Percentiles rank a stretch among this genome's conserved stretches.
Conservation (phyloP, 2,797 vertebrate genomes). For the Sebastes kiyomatsui region DNA sequence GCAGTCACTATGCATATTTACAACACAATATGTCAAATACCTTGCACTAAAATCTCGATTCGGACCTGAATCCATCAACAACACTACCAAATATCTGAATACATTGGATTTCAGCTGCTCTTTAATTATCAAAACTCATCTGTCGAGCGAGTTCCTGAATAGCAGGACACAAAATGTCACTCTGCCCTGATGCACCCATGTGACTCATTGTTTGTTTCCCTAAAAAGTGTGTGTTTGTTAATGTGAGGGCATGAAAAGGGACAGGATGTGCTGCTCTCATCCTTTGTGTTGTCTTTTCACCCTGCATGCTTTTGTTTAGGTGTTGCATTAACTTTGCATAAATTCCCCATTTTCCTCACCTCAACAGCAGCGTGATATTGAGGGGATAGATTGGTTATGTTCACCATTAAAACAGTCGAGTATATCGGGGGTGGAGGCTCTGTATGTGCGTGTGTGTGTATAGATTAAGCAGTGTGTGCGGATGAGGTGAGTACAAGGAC, state of each 20-base stretch:
- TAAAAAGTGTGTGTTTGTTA: constrained; percentile 29
- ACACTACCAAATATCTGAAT: too few species aligned
- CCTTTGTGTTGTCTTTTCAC: constrained; percentile 9
- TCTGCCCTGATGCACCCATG: not conserved
- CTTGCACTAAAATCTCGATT: too few species aligned
- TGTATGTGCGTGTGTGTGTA: not conserved
- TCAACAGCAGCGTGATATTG: constrained; percentile 46
- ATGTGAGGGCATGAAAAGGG: constrained; percentile 38
- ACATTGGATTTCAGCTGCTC: too few species aligned
- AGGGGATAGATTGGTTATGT: constrained; percentile 26
- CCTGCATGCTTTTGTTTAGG: constrained; percentile 29
- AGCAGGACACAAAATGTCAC: constrained; percentile 23
- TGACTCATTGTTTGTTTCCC: not conserved
- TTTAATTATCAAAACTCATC: not conserved
- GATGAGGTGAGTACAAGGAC: constrained; percentile 20
- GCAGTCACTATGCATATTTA: too few species aligned
- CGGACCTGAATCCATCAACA: too few species aligned
- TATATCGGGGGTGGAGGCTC: not conserved
- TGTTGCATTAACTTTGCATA: constrained; percentile 63
- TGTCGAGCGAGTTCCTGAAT: constrained; percentile 19
- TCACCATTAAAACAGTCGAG: constrained; percentile 27
- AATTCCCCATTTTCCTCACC: constrained; percentile 59
- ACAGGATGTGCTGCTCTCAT: constrained; percentile 1
- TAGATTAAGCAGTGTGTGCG: constrained; percentile 17
- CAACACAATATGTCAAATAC: too few species aligned